A percentile compares a stretch with the other conserved stretches of the same genome.
Conservation (phyloP, 2,797 vertebrate genomes). For the Pterois miles region DNA sequence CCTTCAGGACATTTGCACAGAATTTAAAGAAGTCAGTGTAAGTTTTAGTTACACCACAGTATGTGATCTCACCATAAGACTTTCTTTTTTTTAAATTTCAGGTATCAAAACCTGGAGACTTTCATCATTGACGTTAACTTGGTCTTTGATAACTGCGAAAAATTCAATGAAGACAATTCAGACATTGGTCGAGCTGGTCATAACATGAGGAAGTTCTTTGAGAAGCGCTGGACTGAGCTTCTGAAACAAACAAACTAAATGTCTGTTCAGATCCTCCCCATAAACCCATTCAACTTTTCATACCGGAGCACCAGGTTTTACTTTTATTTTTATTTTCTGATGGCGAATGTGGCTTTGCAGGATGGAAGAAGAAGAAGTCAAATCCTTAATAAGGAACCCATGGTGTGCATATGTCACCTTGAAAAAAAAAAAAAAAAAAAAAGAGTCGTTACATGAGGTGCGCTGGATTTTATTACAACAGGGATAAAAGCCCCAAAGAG, state of each 20-base stretch:
- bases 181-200: conserved; percentile 98
- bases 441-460: conserved; percentile 75
- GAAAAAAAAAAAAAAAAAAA: conserved; percentile 38
- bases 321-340: conserved; percentile 52
- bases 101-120: conserved; percentile 95
- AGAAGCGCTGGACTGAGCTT: conserved; percentile 98
- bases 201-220: conserved; percentile 99
- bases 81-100: conserved; percentile 55
- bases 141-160: conserved; percentile 99
- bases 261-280: conserved; percentile 49
- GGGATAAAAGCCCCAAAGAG: conserved; percentile 97
- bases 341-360: conserved; percentile 64
- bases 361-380: conserved; percentile 61
- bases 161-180: conserved; percentile 99
- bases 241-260: conserved; percentile 94
- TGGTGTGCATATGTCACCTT: conserved; percentile 62
- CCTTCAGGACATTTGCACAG: not conserved
- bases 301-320: conserved; percentile 68
- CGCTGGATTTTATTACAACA: conserved; percentile 93
- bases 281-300: conserved; percentile 61
- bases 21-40: conserved; percentile 37
- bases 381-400: conserved; percentile 60
- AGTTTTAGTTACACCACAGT: not conserved
- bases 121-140: conserved; percentile 98
- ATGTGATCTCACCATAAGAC: not conserved